These are phyloP conservation scores for Enteromius mattozi DNA, from an alignment of 2,797 vertebrate species.

Conservation along the genomic window DNA sequence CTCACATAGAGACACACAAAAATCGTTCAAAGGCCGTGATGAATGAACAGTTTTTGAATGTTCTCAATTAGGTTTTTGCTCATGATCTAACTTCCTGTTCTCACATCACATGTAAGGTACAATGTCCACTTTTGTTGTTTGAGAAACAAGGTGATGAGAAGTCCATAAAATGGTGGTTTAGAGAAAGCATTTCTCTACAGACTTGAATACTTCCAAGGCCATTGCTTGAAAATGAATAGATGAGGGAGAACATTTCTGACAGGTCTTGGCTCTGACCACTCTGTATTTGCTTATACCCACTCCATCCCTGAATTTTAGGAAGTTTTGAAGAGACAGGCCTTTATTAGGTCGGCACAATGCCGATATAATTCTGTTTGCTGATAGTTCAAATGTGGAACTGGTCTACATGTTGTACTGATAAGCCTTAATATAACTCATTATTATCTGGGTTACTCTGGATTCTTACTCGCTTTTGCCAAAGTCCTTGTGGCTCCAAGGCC, in stretches of 20 bases:
- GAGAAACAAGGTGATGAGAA: neutral
- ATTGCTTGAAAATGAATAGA: slow-evolving; percentile 42
- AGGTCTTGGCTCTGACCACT: neutral
- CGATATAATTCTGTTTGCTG: neutral
- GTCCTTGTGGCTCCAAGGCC: slow-evolving; percentile 26
- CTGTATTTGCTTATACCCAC: neutral
- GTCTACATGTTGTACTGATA: slow-evolving; percentile 37
- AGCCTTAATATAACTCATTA: slow-evolving; percentile 31
- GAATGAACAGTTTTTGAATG: neutral
- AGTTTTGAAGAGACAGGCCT: slow-evolving; percentile 12
- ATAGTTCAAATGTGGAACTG: neutral
- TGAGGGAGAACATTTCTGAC: slow-evolving; percentile 5
- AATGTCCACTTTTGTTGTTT: neutral
- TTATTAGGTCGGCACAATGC: slow-evolving; percentile 11
- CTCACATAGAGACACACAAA: slow-evolving; percentile 2
- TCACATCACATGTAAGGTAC: neutral
- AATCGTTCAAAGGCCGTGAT: neutral
- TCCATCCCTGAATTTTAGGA: neutral
- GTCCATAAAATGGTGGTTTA: neutral
- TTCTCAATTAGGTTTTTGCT: neutral
- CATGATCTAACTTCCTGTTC: neutral
- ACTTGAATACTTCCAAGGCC: slow-evolving; percentile 47
- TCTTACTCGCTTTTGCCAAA: slow-evolving; percentile 16
- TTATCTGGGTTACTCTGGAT: slow-evolving; percentile 23
- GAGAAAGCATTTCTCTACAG: neutral